Percentiles rank a stretch among this genome's conserved stretches.
phyloP scores from a whole-genome alignment of 1,140 invertebrate genomes.

The Trichonephila inaurata region DNA sequence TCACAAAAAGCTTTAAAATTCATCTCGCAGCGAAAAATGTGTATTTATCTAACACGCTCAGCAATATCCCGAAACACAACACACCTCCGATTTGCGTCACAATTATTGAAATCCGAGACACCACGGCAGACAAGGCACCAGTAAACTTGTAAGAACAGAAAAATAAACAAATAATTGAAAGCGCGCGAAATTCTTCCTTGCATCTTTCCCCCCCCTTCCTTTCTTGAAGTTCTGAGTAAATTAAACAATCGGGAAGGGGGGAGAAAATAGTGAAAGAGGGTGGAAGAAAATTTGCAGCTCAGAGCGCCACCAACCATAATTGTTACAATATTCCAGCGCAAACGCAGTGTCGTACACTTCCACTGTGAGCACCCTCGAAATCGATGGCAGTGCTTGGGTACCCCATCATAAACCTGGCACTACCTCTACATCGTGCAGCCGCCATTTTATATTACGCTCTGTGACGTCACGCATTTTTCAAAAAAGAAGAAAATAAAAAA shows the following conservation, averaged over 20 bases:
- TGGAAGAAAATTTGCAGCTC: neutral
- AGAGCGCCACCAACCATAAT: conserved; percentile 38
- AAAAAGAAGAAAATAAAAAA: conserved; percentile 26
- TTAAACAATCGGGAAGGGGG: conserved; percentile 1
- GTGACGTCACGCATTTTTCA: conserved; percentile 73
- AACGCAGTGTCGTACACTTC: neutral
- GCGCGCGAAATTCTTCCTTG: neutral
- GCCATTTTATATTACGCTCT: conserved; percentile 75
- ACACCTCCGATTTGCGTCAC: no score
- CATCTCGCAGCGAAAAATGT: no score
- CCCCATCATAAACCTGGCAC: conserved; percentile 61
- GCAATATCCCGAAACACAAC: no score
- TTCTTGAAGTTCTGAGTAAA: neutral
- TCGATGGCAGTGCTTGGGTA: conserved; percentile 66
- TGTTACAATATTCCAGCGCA: conserved; percentile 63
- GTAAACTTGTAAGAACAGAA: neutral
- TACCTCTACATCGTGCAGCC: conserved; percentile 71
- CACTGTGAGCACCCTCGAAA: conserved; percentile 27
- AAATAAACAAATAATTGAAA: conserved; percentile 1
- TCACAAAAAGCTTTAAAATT: no score
- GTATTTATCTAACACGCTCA: no score
- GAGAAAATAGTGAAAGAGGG: neutral
- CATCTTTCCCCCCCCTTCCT: neutral
- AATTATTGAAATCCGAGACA: neutral
- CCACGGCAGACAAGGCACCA: neutral